Evolutionary conservation across 2,888 invertebrate species (phyloP), one percentile per base, ranked within the genome.

Genomic region (Pterostichus niger): DNA sequence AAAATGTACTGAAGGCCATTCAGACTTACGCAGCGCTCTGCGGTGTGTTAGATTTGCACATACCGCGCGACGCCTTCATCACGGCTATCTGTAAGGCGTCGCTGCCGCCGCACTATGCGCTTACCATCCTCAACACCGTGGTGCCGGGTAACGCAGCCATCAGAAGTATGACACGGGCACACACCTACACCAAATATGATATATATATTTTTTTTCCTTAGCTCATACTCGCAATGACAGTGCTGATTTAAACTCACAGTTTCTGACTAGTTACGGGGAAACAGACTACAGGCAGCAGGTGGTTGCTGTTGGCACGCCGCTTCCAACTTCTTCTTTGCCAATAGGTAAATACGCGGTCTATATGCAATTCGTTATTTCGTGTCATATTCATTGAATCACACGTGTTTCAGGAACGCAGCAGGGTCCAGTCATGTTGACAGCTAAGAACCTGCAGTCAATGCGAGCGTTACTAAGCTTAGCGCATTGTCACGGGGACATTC

Each of bases 401-500:
- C 3, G 3, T 24, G 24, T 24, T 24, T 85, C 89, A 92, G 94
- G 95, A 49, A 94, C 96, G 82, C 96, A 96, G 88, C 96, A 96
- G 88, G 94, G 94, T n/a, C 95, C 95, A 56, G 99, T 99, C 80
- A 98, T 99, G 98, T 92, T 99, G 87, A 99, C 99, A 2, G 96
- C 98, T 0, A 98, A 99, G 87, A 99, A 99, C 92, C 93, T 99
- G 82, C 98, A 99, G 87, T 98, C 98, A 40, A 98, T 99, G 96
- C 93, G 97, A 85, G 96, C 98, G 0, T 91, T 99, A 73, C 92
- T 99, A 68, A 94, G 95, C 87, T 92, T 98, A 77, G 98, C 98
- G 0, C 97, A 97, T 88, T 94, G 97, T 84, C 98, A 98, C 89
- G 99, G 99, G 0, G 95, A 95, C 86, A 95, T 97, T 85, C 92